phyloP scores from a whole-genome alignment of 37 sponge, comb jelly and placozoan genomes.

The Halichondria panicea region DNA sequence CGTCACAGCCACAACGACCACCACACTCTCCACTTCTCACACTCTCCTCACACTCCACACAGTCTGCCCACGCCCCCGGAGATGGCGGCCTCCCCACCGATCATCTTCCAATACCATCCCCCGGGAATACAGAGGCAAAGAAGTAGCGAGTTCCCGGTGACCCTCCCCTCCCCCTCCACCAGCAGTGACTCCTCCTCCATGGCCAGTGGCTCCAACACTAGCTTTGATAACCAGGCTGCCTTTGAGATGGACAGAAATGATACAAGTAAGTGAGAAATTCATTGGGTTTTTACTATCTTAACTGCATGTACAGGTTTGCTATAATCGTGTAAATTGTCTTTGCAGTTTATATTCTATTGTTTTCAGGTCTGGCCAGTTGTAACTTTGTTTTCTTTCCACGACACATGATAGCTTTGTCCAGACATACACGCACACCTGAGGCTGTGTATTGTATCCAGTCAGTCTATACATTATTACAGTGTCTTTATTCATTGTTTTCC shows the following conservation, averaged over 20 bases:
- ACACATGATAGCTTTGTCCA: neutral
- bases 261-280: slow-evolving; percentile 14
- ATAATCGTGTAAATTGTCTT: no score
- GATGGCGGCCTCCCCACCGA: neutral
- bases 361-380: no score
- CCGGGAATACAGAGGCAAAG: no score
- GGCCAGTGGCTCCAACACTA: slow-evolving; percentile 56
- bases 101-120: slow-evolving; percentile 12
- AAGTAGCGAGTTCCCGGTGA: neutral
- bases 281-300: neutral
- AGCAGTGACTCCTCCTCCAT: slow-evolving; percentile 65
- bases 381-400: no score
- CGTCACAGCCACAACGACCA: neutral
- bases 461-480: no score
- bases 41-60: slow-evolving; percentile 10
- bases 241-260: slow-evolving; percentile 18
- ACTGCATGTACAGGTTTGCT: neutral
- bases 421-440: slow-evolving; percentile 1
- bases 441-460: no score
- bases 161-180: slow-evolving; percentile 59
- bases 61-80: slow-evolving; percentile 46
- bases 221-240: slow-evolving; percentile 28
- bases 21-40: slow-evolving; percentile 6
- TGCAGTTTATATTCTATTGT: no score
- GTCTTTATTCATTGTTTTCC: no score